Conservation (phyloP, 2,888 invertebrate species). For the Ypsolopha sequella region DNA sequence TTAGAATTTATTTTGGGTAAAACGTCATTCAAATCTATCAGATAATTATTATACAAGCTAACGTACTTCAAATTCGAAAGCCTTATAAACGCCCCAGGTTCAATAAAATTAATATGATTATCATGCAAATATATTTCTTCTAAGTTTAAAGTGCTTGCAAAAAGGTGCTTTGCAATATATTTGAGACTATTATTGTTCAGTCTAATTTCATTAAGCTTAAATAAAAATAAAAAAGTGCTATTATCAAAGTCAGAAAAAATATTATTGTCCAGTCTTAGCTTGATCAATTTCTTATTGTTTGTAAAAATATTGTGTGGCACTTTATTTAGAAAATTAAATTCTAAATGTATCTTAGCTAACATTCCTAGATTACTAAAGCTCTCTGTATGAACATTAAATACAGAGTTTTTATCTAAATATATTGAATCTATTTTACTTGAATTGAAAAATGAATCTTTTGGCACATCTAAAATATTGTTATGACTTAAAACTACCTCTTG, state of each 20-base stretch:
- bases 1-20: constrained; percentile 79
- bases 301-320: constrained; percentile 84
- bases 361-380: constrained; percentile 82
- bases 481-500: constrained; percentile 86
- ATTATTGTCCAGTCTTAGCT: constrained; percentile 89
- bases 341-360: constrained; percentile 84
- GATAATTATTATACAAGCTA: constrained; percentile 84
- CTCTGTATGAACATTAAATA: constrained; percentile 83
- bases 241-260: constrained; percentile 82
- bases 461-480: constrained; percentile 91
- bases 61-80: constrained; percentile 84
- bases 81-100: constrained; percentile 81
- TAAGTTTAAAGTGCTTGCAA: constrained; percentile 80
- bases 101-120: constrained; percentile 85
- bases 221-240: constrained; percentile 81
- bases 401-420: constrained; percentile 89
- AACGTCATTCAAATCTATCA: constrained; percentile 82
- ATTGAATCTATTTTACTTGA: constrained; percentile 83
- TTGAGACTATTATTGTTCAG: constrained; percentile 87
- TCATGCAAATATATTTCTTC: constrained; percentile 89
- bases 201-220: constrained; percentile 81
- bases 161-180: constrained; percentile 80
- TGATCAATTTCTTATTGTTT: constrained; percentile 80
- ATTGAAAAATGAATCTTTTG: constrained; percentile 85
- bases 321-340: constrained; percentile 86